Evolutionary conservation across 2,113 vertebrate genomes (phyloP).

Genomic region (Dicentrarchus labrax): DNA sequence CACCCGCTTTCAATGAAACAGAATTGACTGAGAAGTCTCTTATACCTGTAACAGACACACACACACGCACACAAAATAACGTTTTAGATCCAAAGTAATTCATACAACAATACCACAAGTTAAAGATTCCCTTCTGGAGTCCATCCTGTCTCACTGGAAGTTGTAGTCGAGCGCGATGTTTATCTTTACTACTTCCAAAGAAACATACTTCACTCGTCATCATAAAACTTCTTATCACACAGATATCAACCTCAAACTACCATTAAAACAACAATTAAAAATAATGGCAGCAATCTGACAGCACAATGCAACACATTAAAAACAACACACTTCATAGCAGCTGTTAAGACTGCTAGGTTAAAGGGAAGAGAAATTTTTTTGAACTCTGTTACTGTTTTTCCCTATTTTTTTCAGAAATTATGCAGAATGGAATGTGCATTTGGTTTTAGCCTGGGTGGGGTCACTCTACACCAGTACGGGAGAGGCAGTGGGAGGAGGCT

Average conservation of each 20-base stretch:
- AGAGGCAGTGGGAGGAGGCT: constrained; percentile 4
- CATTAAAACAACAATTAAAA: background rate
- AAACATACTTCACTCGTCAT: background rate
- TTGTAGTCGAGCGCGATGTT: background rate
- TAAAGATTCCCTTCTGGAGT: constrained; percentile 2
- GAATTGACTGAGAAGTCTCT: background rate
- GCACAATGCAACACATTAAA: background rate
- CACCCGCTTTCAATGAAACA: background rate
- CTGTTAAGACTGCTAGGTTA: background rate
- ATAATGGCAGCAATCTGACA: background rate
- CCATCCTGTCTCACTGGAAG: constrained; percentile 23
- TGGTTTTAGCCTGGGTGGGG: constrained; percentile 29
- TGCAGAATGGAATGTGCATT: background rate
- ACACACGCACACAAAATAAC: constrained; percentile 10
- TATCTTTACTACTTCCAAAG: background rate
- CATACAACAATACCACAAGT: constrained; percentile 29
- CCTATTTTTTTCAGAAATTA: background rate
- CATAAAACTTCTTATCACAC: background rate
- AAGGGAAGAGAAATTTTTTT: background rate
- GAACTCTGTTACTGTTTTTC: background rate
- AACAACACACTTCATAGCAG: background rate
- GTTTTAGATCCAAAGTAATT: constrained; percentile 7
- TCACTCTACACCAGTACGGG: background rate
- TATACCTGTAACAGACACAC: background rate
- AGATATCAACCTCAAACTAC: background rate